These are phyloP conservation scores for Rhea americana DNA, from an alignment of 2,113 vertebrate genomes.

Conservation along the genomic window DNA sequence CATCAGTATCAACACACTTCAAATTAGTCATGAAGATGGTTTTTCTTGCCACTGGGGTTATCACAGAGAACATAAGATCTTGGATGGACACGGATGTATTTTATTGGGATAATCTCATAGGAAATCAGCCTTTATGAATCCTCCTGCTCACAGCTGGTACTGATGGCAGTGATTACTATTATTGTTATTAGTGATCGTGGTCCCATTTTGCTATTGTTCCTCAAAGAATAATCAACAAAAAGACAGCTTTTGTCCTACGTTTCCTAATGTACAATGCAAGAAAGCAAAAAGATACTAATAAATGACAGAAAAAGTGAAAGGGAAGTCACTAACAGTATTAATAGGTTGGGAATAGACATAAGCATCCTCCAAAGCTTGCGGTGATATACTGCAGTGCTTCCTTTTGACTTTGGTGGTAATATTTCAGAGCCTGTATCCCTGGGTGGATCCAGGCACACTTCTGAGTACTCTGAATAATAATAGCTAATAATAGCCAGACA, in stretches of 20 bases:
- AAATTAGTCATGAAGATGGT: background rate
- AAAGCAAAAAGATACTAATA: background rate
- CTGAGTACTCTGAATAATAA: constrained; percentile 5
- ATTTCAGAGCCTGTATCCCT: background rate
- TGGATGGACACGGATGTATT: background rate
- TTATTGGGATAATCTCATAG: background rate
- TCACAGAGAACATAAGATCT: background rate
- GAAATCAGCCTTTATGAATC: background rate
- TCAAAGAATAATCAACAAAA: background rate
- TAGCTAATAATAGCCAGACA: background rate
- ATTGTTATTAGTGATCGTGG: background rate
- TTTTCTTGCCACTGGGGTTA: background rate
- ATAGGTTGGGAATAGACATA: background rate
- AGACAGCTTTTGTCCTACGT: background rate
- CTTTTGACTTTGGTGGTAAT: background rate
- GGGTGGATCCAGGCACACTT: background rate
- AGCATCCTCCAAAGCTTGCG: background rate
- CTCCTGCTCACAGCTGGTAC: background rate
- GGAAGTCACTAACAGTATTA: background rate
- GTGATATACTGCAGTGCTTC: background rate
- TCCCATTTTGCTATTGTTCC: background rate
- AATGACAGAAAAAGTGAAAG: background rate
- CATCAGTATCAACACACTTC: background rate
- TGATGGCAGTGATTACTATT: background rate
- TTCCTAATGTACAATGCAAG: background rate